Conservation (phyloP, 35 echinoderm and acorn worm species). For the Apostichopus japonicus region DNA sequence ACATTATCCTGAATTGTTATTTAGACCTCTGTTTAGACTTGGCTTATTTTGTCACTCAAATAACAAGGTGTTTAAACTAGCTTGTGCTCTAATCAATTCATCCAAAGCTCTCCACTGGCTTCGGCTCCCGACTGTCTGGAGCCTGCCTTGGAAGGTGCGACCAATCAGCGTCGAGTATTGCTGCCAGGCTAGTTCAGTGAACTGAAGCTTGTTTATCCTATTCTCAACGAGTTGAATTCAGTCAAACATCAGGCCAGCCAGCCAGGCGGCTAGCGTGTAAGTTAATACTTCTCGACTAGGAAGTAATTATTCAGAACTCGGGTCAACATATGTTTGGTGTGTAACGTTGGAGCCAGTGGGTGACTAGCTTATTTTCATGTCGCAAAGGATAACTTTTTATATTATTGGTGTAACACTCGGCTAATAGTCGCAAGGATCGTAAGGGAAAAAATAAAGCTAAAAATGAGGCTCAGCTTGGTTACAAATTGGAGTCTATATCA, state of each 20-base stretch:
- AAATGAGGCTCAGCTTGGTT: conserved; percentile 55
- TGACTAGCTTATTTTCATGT: neutral
- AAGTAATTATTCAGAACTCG: conserved; percentile 56
- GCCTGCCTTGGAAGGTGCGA: conserved; percentile 51
- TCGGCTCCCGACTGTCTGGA: conserved; percentile 58
- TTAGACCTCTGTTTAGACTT: conserved; percentile 58
- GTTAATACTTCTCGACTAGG: conserved; percentile 53
- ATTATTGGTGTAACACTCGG: conserved; percentile 21
- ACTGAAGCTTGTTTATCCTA: conserved; percentile 62
- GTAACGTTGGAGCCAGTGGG: conserved; percentile 32
- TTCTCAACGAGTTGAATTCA: conserved; percentile 45
- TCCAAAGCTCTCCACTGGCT: conserved; percentile 45
- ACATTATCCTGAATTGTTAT: conserved; percentile 64
- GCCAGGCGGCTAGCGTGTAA: conserved; percentile 54
- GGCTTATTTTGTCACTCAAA: conserved; percentile 64
- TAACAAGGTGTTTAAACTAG: conserved; percentile 65
- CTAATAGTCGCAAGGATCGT: conserved; percentile 2
- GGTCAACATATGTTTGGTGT: conserved; percentile 62
- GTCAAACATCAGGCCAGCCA: conserved; percentile 53
- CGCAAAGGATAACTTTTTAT: conserved; percentile 42
- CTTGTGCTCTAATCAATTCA: conserved; percentile 63
- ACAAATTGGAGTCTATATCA: conserved; percentile 53
- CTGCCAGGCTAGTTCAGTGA: conserved; percentile 59
- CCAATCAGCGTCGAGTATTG: conserved; percentile 56
- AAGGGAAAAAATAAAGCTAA: conserved; percentile 6